Percentiles rank a stretch among this genome's conserved stretches.
These are phyloP conservation scores for Cotesia glomerata DNA, from an alignment of 1,140 invertebrate species.

Conservation along the genomic window DNA sequence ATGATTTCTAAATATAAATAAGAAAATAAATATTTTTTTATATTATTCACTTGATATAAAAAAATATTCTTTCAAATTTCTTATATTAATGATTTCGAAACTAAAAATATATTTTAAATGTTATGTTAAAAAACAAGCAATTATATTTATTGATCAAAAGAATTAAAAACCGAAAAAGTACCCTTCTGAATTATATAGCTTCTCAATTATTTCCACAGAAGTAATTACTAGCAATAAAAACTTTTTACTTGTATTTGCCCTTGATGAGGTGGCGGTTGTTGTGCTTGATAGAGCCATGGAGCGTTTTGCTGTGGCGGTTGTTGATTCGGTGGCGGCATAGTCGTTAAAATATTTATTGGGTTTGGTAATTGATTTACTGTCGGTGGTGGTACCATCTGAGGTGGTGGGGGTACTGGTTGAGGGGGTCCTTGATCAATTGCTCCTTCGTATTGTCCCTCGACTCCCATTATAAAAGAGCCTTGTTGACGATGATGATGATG, in stretches of 20 bases:
- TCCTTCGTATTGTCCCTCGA: conserved; percentile 46
- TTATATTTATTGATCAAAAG: no score
- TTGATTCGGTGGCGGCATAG: conserved; percentile 57
- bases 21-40: no score
- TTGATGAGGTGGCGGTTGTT: conserved; percentile 50
- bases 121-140: no score
- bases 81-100: no score
- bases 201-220: neutral
- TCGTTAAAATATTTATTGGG: conserved; percentile 58
- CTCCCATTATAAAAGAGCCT: conserved; percentile 39
- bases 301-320: conserved; percentile 52
- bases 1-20: neutral
- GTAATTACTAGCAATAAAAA: neutral
- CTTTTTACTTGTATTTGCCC: conserved; percentile 52
- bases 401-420: conserved; percentile 58
- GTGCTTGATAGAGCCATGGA: conserved; percentile 56
- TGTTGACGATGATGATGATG: conserved; percentile 41
- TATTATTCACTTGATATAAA: no score
- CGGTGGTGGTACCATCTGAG: conserved; percentile 59
- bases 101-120: no score
- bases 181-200: no score
- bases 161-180: no score
- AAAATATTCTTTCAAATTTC: no score
- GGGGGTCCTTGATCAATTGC: conserved; percentile 49
- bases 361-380: conserved; percentile 51